Conservation (phyloP, 1,140 invertebrate species). For the Steinernema feltiae region DNA sequence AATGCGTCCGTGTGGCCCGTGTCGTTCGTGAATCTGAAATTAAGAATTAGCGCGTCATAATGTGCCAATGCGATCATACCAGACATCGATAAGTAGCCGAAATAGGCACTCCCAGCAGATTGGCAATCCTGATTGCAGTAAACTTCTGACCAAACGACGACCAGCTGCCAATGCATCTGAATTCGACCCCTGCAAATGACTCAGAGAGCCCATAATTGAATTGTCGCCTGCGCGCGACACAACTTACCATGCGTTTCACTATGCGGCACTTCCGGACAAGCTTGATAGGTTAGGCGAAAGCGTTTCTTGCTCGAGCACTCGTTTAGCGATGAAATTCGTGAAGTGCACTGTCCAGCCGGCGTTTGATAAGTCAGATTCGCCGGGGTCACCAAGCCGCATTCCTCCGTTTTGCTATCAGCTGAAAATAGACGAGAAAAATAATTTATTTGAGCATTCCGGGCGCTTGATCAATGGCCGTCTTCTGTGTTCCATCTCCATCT, state of each 20-base stretch:
- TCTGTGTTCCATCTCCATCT: no score
- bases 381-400: neutral
- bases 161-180: conserved; percentile 8
- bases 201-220: neutral
- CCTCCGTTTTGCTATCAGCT: neutral
- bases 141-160: conserved; percentile 2
- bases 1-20: neutral
- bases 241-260: conserved; percentile 2
- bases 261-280: conserved; percentile 5
- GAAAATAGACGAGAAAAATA: neutral
- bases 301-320: neutral
- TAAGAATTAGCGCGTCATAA: neutral
- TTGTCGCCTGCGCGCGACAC: neutral
- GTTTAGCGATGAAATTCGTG: neutral
- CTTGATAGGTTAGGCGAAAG: neutral
- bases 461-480: no score
- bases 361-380: conserved; percentile 2
- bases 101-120: neutral
- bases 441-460: neutral
- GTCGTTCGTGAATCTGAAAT: neutral
- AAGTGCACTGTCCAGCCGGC: neutral
- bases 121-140: neutral
- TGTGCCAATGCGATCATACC: neutral
- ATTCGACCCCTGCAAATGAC: conserved; percentile 7
- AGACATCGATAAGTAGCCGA: neutral